Conservation (phyloP, 1,140 invertebrate genomes). For the Aphis gossypii region DNA sequence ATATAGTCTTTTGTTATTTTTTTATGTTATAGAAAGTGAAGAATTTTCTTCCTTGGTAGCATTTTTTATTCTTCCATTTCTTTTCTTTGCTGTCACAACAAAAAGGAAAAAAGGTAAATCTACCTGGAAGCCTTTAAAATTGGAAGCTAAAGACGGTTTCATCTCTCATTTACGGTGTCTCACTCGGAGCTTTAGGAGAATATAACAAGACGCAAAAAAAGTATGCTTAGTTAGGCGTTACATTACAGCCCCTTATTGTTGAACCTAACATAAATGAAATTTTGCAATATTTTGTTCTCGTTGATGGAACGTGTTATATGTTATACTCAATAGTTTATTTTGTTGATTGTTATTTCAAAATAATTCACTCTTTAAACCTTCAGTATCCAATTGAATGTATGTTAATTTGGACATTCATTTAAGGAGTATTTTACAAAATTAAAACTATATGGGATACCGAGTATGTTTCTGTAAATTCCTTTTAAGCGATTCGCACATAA, state of each 20-base stretch:
- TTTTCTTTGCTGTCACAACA: not conserved
- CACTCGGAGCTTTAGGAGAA: not conserved
- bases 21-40: too few species aligned
- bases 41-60: not conserved
- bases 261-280: not conserved
- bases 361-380: not conserved
- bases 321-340: not conserved
- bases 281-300: not conserved
- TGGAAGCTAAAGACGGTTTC: constrained; percentile 18
- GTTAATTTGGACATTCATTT: not conserved
- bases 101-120: not conserved
- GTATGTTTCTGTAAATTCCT: not conserved
- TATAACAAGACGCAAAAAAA: constrained; percentile 9
- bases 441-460: not conserved
- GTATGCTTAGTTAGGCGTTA: not conserved
- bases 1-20: not conserved
- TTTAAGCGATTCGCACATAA: not conserved
- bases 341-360: not conserved
- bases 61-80: not conserved
- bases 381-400: not conserved
- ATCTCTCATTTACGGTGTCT: not conserved
- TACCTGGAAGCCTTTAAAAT: not conserved
- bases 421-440: not conserved
- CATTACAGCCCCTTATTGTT: not conserved
- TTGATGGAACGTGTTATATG: not conserved